phyloP scores from a whole-genome alignment of 2,113 vertebrate species.

The Chitala chitala region DNA sequence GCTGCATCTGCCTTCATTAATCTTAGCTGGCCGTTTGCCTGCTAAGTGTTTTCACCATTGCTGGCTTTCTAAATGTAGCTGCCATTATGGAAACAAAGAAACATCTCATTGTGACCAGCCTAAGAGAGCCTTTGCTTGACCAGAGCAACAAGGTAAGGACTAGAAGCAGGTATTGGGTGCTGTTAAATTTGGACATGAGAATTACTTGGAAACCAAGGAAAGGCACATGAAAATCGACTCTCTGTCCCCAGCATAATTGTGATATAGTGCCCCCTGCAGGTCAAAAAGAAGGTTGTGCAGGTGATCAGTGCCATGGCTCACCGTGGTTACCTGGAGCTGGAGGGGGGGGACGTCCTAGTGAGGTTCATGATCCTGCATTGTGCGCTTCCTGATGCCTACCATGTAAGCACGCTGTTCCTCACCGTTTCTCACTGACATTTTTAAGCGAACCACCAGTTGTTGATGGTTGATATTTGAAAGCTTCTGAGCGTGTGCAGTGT shows the following conservation, averaged over 20 bases:
- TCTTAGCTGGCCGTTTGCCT: too few species aligned
- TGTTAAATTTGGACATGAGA: not conserved
- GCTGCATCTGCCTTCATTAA: too few species aligned
- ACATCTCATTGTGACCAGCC: conserved; percentile 72
- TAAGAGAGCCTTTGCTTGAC: conserved; percentile 78
- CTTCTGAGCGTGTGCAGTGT: not conserved
- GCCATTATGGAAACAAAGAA: conserved; percentile 81
- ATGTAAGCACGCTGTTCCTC: conserved; percentile 41
- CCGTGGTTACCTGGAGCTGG: conserved; percentile 84
- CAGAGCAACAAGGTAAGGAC: conserved; percentile 71
- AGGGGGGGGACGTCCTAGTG: conserved; percentile 76
- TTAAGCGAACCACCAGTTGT: too few species aligned
- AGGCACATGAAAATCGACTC: not conserved
- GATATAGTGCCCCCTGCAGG: conserved; percentile 53
- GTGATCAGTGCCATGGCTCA: conserved; percentile 93
- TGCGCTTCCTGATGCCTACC: conserved; percentile 63
- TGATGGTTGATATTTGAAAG: too few species aligned
- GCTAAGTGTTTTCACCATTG: too few species aligned
- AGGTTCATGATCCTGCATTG: conserved; percentile 80
- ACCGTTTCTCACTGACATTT: not conserved
- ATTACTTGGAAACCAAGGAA: not conserved
- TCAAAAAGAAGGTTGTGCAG: conserved; percentile 79
- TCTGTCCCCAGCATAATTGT: not conserved
- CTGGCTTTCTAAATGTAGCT: not conserved
- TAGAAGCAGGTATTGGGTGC: too few species aligned